phyloP scores from a whole-genome alignment of 2,113 vertebrate species.

The Proteles cristata region DNA sequence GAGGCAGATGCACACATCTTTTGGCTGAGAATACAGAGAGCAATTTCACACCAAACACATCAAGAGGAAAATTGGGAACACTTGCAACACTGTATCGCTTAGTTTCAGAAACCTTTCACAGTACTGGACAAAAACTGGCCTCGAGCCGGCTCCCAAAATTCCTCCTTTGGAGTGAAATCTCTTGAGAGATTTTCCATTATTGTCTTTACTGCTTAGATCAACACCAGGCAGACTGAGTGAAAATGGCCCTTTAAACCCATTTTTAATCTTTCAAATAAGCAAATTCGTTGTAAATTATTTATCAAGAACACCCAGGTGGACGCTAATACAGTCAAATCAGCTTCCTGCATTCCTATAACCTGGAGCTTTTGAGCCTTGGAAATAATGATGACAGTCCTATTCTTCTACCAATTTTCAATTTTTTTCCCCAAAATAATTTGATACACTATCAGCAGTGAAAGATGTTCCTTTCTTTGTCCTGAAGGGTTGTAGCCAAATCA shows the following conservation, averaged over 20 bases:
- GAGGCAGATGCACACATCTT: conserved; percentile 77
- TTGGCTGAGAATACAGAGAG: conserved; percentile 76
- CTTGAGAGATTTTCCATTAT: conserved; percentile 63
- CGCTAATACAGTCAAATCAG: conserved; percentile 62
- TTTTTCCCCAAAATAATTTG: conserved; percentile 69
- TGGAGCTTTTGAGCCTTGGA: conserved; percentile 2
- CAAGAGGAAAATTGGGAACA: conserved; percentile 68
- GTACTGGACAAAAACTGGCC: conserved; percentile 38
- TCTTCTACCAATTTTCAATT: conserved; percentile 58
- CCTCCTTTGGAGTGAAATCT: conserved; percentile 27
- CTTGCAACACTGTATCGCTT: conserved; percentile 9
- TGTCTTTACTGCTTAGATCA: conserved; percentile 75
- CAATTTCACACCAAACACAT: conserved; percentile 69
- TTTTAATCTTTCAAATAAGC: conserved; percentile 77
- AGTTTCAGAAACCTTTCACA: conserved; percentile 50
- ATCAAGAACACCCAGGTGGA: conserved; percentile 72
- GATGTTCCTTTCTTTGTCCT: background rate
- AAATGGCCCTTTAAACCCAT: conserved; percentile 76
- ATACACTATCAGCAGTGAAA: conserved; percentile 51
- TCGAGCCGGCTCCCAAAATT: background rate
- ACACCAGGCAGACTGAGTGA: conserved; percentile 63
- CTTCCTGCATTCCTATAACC: background rate
- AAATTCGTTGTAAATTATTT: conserved; percentile 79
- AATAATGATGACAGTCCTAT: conserved; percentile 43
- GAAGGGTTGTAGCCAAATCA: background rate